These are phyloP conservation scores for Gnathonemus echidnorhynchus DNA, from an alignment of 2,113 vertebrate species.

Conservation along the genomic window DNA sequence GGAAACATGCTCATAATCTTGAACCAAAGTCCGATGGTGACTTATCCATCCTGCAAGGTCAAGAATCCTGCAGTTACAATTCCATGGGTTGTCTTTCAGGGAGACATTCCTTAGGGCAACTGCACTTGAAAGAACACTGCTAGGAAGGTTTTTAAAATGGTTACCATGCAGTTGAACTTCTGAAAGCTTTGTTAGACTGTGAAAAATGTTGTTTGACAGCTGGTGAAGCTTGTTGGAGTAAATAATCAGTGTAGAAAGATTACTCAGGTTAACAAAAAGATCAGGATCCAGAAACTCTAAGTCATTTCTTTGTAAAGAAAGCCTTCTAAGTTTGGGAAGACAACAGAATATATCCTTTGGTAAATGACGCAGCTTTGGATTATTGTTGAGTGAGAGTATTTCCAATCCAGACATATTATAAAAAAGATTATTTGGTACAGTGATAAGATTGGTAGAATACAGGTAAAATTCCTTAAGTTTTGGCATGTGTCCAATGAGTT, in stretches of 20 bases:
- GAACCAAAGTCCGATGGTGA: conserved; percentile 41
- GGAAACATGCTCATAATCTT: conserved; percentile 35
- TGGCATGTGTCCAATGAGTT: conserved; percentile 75
- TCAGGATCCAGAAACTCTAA: conserved; percentile 59
- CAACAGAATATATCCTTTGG: conserved; percentile 66
- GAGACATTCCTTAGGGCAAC: conserved; percentile 21
- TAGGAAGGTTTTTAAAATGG: conserved; percentile 40
- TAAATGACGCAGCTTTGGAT: conserved; percentile 56
- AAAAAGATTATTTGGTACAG: conserved; percentile 70
- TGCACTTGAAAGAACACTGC: conserved; percentile 43
- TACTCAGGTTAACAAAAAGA: conserved; percentile 59
- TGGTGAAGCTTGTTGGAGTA: conserved; percentile 51
- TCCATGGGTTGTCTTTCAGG: conserved; percentile 70
- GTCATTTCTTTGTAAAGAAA: conserved; percentile 62
- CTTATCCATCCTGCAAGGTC: conserved; percentile 65
- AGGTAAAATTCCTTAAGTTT: conserved; percentile 66
- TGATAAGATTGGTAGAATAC: conserved; percentile 65
- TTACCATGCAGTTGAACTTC: conserved; percentile 50
- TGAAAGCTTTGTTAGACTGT: conserved; percentile 48
- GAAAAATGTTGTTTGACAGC: conserved; percentile 61
- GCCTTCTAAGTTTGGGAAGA: conserved; percentile 57
- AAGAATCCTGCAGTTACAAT: conserved; percentile 68
- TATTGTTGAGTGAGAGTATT: conserved; percentile 60
- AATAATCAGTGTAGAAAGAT: conserved; percentile 56
- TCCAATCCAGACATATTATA: conserved; percentile 70